Evolutionary conservation across 2,888 invertebrate species (phyloP), one percentile per base, ranked within the genome.

Genomic region (Dorcus hopei): DNA sequence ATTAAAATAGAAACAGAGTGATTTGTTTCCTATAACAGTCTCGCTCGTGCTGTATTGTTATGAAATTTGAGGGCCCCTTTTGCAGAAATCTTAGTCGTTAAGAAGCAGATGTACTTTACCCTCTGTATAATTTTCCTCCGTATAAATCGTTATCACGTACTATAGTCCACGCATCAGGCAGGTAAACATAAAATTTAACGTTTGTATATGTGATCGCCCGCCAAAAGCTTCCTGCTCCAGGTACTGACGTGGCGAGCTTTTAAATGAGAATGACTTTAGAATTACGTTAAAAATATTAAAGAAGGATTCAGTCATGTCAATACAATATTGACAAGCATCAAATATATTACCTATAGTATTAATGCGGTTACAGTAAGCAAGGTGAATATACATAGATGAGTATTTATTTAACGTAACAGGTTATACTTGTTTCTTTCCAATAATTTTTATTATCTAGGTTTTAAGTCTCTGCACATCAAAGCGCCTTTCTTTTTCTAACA

Each of bases 201-300:
- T 71, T 68, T 68, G 61, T 61, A 69, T 70, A 66, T 71, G 3
- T 19, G 68, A 68, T 70, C 73, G 71, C 73, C 72, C 69, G 69
- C 72, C 74, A 73, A 73, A 73, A 73, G 72, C 72, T 73, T 74
- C 72, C 73, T 71, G 61, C 57, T 63, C 72, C 74, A 74, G 73
- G 74, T 74, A 75, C 73, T 72, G 73, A 72, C 72, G 73, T 70
- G 68, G 68, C 57, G 57, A 52, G 58, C 26, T 33, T 33, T 33
- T 7, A 33, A 33, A 33, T 33, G 26, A 33, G 26, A 33, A 33
- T 33, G 3, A 33, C 1, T 33, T 33, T 7, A 33, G 26, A 33
- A 33, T 33, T 33, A 33, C 26, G 26, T 33, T 33, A 33, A 33
- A 33, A 33, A 33, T 1, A 33, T 33, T 6, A 6, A 33, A 33